Conservation (phyloP, 92 coral and sea anemone genomes). For the Siderastrea radians region DNA sequence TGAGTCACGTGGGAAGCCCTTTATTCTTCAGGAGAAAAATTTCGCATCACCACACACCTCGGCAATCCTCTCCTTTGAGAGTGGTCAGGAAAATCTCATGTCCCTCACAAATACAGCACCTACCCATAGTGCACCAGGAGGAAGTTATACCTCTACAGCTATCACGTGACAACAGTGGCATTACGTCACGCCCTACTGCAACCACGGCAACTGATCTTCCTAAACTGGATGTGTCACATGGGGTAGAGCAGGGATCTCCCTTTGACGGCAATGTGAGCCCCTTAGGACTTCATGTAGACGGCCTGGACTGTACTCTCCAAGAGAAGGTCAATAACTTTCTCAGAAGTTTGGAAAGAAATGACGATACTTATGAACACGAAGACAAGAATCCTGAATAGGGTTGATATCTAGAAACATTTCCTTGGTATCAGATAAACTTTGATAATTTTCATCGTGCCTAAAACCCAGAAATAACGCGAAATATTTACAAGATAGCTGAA, state of each 20-base stretch:
- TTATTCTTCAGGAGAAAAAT: constrained; percentile 34
- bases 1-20: constrained; percentile 17
- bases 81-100: constrained; percentile 21
- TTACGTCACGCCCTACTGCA: constrained; percentile 5
- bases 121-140: constrained; percentile 16
- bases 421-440: not conserved
- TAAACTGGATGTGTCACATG: constrained; percentile 17
- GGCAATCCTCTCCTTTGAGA: constrained; percentile 10
- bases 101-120: constrained; percentile 21
- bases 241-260: not conserved
- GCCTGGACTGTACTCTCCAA: constrained; percentile 42
- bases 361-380: constrained; percentile 1
- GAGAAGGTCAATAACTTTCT: constrained; percentile 51
- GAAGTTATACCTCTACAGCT: constrained; percentile 22
- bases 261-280: constrained; percentile 21
- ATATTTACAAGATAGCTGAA: too few species aligned
- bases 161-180: constrained; percentile 23
- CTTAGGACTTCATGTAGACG: constrained; percentile 19
- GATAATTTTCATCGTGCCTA: not conserved
- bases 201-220: constrained; percentile 38
- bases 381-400: not conserved
- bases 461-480: too few species aligned
- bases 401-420: not conserved
- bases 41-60: not conserved
- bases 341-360: constrained; percentile 28